phyloP scores from a whole-genome alignment of 2,113 vertebrate species.

The Festucalex cinctus region DNA sequence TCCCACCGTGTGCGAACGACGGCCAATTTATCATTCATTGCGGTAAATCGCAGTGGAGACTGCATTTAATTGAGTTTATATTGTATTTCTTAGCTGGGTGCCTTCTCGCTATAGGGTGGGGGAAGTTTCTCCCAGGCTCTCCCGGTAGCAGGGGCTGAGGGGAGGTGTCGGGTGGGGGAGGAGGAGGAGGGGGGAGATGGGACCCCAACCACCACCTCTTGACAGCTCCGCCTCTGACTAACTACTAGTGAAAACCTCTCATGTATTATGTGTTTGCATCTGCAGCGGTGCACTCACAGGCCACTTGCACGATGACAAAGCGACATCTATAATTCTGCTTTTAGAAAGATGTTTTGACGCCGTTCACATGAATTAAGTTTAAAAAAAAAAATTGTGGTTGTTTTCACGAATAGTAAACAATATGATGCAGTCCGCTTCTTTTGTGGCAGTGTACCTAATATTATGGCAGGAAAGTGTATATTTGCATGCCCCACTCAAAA shows the following conservation, averaged over 20 bases:
- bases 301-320: neutral
- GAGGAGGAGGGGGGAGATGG: neutral
- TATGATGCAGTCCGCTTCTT: too few species aligned
- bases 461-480: neutral
- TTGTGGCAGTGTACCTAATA: neutral
- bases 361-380: neutral
- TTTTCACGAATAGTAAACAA: too few species aligned
- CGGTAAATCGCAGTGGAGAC: conserved; percentile 65
- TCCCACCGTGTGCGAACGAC: conserved; percentile 56
- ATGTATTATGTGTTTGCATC: conserved; percentile 23
- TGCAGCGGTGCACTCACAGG: conserved; percentile 5
- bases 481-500: neutral
- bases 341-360: neutral
- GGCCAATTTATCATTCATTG: conserved; percentile 68
- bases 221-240: conserved; percentile 50
- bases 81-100: conserved; percentile 69
- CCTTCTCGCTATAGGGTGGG: conserved; percentile 47
- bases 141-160: conserved; percentile 32
- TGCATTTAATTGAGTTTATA: conserved; percentile 69
- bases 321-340: neutral
- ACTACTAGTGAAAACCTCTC: conserved; percentile 49
- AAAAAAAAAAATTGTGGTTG: neutral
- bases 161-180: conserved; percentile 2
- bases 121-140: conserved; percentile 42
- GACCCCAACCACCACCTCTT: conserved; percentile 23